Evolutionary conservation across 2,888 invertebrate genomes (phyloP), one percentile per base, ranked within the genome.

Genomic region (Papilio elwesi): DNA sequence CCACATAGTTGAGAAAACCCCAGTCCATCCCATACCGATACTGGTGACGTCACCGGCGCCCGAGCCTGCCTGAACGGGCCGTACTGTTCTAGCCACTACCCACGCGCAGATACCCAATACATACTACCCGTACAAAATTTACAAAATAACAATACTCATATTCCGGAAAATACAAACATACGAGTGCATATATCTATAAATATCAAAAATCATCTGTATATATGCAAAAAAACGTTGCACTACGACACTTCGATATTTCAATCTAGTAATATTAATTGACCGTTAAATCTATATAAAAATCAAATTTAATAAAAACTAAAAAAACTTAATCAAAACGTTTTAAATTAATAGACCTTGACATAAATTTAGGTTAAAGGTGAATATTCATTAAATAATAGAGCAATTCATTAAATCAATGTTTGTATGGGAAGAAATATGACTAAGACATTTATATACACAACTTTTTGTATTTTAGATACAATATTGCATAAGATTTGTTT

Each of bases 41-140:
- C 83, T 93, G 73, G 92, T 93, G 83, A 93, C 90, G 79, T 87
- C 90, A 66, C 84, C 91, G 15, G 92, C 90, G 68, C 83, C 86
- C 15, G 92, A 87, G 74, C 88, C 85, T n/a, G 88, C 87, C 73
- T 91, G 90, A 91, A 86, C 75, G 3, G 49, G 76, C 53, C 76
- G 74, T 26, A 26, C 26, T 26, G 15, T 47, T 67, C 59, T 48
- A 76, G 77, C 7, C 76, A 72, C 80, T 77, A 47, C 52, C 69
- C 16, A 51, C 16, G 26, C 12, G n/a, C 16, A 47, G 2, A 15
- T 57, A 73, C 57, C 52, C 26, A 62, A 43, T 67, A 68, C 57
- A 66, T 36, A 48, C 52, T 16, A 62, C 47, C 38, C 43, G 11
- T 53, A 55, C n/a, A 53, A 4, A 13, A 43, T 47, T 13, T 47